Conservation (phyloP, 2,113 vertebrate species). For the Artemisiospiza belli region DNA sequence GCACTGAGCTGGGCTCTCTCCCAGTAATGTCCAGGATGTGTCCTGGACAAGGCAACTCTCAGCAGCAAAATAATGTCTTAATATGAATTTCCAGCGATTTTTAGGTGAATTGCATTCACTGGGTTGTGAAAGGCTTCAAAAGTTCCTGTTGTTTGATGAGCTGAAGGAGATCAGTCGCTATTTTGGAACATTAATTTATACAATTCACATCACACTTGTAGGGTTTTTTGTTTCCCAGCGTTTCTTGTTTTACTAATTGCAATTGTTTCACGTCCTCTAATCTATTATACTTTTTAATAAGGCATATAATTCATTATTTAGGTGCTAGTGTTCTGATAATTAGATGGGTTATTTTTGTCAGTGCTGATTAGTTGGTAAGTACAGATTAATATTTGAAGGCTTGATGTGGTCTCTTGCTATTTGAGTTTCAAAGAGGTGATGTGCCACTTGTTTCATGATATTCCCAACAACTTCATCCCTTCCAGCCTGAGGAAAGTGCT, state of each 20-base stretch:
- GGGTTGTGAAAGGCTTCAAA: background rate
- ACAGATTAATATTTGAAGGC: conserved; percentile 14
- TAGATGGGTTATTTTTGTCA: conserved; percentile 33
- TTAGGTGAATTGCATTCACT: background rate
- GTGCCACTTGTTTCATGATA: background rate
- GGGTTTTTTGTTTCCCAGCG: background rate
- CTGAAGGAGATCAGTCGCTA: background rate
- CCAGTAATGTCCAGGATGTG: background rate
- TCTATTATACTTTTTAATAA: conserved; percentile 59
- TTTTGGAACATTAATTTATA: conserved; percentile 20
- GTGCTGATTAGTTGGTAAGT: conserved; percentile 19
- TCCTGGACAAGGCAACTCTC: background rate
- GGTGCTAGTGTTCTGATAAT: conserved; percentile 35
- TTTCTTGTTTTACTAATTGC: conserved; percentile 54
- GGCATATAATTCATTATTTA: conserved; percentile 6
- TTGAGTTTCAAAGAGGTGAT: conserved; percentile 7
- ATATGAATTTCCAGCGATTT: background rate
- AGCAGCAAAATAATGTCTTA: background rate
- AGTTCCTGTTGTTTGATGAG: background rate
- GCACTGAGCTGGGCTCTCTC: background rate
- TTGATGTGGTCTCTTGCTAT: background rate
- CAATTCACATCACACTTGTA: conserved; percentile 16
- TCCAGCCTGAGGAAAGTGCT: background rate
- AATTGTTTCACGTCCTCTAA: conserved; percentile 35
- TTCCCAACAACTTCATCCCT: background rate